A percentile compares a stretch with the other conserved stretches of the same genome.
Conservation (phyloP, 2,888 invertebrate genomes). For the Odontocolon sp. region DNA sequence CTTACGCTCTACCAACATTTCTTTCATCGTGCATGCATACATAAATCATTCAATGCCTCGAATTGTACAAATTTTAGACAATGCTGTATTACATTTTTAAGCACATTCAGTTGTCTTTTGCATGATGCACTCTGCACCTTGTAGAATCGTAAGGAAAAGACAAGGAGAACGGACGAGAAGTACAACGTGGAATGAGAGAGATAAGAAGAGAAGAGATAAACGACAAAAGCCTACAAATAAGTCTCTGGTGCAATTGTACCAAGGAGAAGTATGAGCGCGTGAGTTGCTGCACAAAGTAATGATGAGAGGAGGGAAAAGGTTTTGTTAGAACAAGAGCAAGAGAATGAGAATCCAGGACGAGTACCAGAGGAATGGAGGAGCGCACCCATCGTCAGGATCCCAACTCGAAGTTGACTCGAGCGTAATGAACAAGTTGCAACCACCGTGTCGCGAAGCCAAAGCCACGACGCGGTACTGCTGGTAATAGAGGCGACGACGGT, state of each 20-base stretch:
- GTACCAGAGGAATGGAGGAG: slow-evolving; percentile 3
- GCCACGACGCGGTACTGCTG: slow-evolving; percentile 21
- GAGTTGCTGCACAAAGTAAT: slow-evolving; percentile 2
- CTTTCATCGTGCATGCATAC: not conserved
- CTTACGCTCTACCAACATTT: not conserved
- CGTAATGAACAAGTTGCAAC: slow-evolving; percentile 73
- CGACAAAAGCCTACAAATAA: slow-evolving; percentile 1
- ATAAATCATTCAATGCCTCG: no score
- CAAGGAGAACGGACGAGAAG: not conserved
- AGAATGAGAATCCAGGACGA: slow-evolving; percentile 1
- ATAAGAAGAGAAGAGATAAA: not conserved
- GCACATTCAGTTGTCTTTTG: no score
- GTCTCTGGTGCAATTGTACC: not conserved
- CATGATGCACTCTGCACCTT: not conserved
- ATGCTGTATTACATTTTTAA: no score
- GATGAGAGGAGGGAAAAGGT: slow-evolving; percentile 30
- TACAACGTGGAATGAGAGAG: not conserved
- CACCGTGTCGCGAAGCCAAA: slow-evolving; percentile 47
- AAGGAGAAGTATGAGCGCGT: slow-evolving; percentile 1
- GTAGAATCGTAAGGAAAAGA: not conserved
- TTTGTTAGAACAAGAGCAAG: slow-evolving; percentile 7
- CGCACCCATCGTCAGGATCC: slow-evolving; percentile 34
- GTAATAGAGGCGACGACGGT: slow-evolving; percentile 24
- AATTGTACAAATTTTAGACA: no score
- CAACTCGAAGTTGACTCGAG: slow-evolving; percentile 66